A percentile compares a stretch with the other conserved stretches of the same genome.
These are phyloP conservation scores for Philereme vetulata DNA, from an alignment of 2,888 invertebrate species.

Conservation along the genomic window DNA sequence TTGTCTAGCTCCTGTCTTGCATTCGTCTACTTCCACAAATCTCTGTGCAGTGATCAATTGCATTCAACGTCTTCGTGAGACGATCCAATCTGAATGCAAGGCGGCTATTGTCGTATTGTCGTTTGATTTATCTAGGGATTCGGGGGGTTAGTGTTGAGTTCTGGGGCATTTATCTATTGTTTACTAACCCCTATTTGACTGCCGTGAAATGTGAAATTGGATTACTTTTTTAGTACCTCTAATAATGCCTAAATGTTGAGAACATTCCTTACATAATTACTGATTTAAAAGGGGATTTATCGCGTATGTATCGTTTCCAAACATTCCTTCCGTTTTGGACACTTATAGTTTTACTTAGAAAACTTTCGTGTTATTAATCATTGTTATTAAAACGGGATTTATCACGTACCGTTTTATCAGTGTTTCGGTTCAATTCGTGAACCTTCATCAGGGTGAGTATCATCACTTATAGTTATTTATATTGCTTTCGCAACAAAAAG, in stretches of 20 bases:
- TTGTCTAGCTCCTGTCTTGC: slow-evolving; percentile 23
- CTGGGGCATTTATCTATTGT: neutral
- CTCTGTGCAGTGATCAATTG: slow-evolving; percentile 29
- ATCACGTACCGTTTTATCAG: no score
- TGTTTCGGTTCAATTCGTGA: no score
- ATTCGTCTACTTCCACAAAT: slow-evolving; percentile 30
- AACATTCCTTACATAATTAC: neutral
- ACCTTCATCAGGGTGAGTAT: no score
- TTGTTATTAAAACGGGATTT: neutral
- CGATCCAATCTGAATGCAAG: slow-evolving; percentile 24
- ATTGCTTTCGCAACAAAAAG: neutral
- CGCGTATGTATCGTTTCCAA: no score
- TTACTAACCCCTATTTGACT: neutral
- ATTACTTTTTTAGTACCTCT: neutral
- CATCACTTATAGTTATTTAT: no score
- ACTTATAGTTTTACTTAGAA: neutral
- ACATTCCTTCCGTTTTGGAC: neutral
- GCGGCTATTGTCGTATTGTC: slow-evolving; percentile 23
- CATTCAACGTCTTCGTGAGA: slow-evolving; percentile 22
- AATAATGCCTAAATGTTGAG: neutral
- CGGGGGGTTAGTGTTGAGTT: slow-evolving; percentile 4
- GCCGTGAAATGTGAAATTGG: neutral
- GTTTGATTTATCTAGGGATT: slow-evolving; percentile 12
- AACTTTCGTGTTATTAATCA: neutral
- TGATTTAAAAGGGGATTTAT: no score